A percentile compares a stretch with the other conserved stretches of the same genome.
Evolutionary conservation across 1,140 invertebrate species (phyloP).

Genomic region (Stegodyphus dumicola): DNA sequence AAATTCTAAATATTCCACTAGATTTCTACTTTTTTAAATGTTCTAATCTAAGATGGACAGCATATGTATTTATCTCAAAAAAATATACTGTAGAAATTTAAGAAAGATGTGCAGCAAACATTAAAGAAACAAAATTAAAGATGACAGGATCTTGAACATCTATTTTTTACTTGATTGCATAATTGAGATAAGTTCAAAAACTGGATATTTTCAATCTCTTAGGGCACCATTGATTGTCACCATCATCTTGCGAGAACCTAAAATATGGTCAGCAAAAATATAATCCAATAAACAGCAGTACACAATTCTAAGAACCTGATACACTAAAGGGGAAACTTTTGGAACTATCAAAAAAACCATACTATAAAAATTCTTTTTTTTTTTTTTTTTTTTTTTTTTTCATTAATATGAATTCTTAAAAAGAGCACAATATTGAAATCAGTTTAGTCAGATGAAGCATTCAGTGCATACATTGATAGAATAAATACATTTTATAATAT

Average conservation of each 20-base stretch:
- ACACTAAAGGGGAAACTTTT: no score
- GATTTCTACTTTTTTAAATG: neutral
- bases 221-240: slow-evolving; percentile 84
- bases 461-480: no score
- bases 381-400: no score
- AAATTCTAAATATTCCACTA: no score
- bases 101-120: neutral
- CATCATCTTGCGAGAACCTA: slow-evolving; percentile 88
- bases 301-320: no score
- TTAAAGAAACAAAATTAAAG: neutral
- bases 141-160: neutral
- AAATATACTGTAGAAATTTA: neutral
- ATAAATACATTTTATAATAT: no score
- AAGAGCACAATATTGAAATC: no score
- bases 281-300: neutral
- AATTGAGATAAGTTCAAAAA: neutral
- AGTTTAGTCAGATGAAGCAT: no score
- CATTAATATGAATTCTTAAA: no score
- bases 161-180: neutral
- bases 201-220: slow-evolving; percentile 36
- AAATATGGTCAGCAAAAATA: slow-evolving; percentile 2
- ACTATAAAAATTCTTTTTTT: no score
- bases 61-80: neutral
- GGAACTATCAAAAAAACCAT: no score
- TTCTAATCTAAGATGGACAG: neutral